Base-by-base conservation (phyloP, 2,113 vertebrate species). In the Sander vitreus region DNA sequence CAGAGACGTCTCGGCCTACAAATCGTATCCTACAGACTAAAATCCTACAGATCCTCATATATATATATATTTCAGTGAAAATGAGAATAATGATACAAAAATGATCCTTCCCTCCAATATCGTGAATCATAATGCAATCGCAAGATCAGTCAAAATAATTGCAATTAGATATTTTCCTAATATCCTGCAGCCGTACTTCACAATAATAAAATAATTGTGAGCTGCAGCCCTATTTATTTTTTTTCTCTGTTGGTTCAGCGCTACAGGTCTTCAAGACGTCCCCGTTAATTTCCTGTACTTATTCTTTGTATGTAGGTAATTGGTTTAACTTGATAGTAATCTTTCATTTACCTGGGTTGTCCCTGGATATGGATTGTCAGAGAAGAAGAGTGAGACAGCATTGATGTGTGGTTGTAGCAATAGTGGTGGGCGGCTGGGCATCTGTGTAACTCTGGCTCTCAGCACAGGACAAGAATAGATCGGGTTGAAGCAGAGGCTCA, bases 381-480 rank as follows among this genome's bases (percentile, higher is more conserved):
- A 68, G 65, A 58, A 74, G 78, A 68, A 59, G 57, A 71, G 67
- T 68, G 60, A 86, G 73, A 63, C 74, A 74, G 54, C 75, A 84
- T 80, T 68, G 50, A 43, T 78, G 68, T 74, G 84, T 78, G 45
- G 75, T 79, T 87, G 60, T 81, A 45, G 84, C 80, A 78, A 63
- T 67, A 55, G 50, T 64, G 83, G 72, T 73, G 81, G 83, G 71
- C 76, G 81, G 69, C 78, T 73, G 79, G 83, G 85, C 62, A 84
- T 91, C 77, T 85, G 88, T 85, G 81, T 87, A 74, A 86, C 84
- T 87, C 79, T 91, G 93, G 90, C 90, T 85, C 91, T 73, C 74
- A 78, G 85, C 85, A 33, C 51, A 64, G 80, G 88, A 92, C 88
- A 25, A 84, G 85, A 94, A 94, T 93, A 93, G 91, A 91, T 73